Evolutionary conservation across 2,797 vertebrate species (phyloP), one percentile per base, ranked within the genome.

Genomic region (Cercopithecus diana): DNA sequence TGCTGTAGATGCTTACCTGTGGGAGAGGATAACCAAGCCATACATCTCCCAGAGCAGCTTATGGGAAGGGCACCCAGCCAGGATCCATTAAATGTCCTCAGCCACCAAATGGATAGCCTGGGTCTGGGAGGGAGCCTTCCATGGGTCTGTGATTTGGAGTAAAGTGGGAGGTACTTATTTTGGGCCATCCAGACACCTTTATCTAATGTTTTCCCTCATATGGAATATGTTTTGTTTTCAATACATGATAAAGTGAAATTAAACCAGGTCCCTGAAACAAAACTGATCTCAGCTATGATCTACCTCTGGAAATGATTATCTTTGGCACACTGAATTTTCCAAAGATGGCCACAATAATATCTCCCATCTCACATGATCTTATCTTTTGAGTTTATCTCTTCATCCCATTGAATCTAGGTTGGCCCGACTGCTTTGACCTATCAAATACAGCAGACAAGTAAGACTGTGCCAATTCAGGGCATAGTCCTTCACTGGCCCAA

Each of bases 321-420:
- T 93, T 76, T 61, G 75, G 48, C 50, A 93, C 36, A n/a, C 2
- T 85, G 26, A 26, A 70, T 75, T 93, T 95, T 89, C 82, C 48
- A 76, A 87, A 88, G 41, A 77, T 33, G 73, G 30, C 24, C 57
- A 92, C 33, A 70, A 73, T 50, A 80, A 24, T 67, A 77, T 50
- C 58, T 96, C 80, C 15, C 15, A 82, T 24, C 5, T 43, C 33
- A 36, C 12, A 24, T 52, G 61, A 64, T n/a, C 61, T 64, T 64
- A 93, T 57, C 43, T 92, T 93, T 77, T 75, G 33, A 96, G 30
- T 87, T 96, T 83, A 61, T 87, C 84, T 90, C 45, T 91, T 17
- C 11, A 70, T 85, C 48, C 26, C 50, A 77, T 12, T 82, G 64
- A 96, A 82, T 93, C 50, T 91, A n/a, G 75, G 80, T 36, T 86